Conservation (phyloP, 35 echinoderm and acorn worm genomes). For the Lytechinus variegatus region DNA sequence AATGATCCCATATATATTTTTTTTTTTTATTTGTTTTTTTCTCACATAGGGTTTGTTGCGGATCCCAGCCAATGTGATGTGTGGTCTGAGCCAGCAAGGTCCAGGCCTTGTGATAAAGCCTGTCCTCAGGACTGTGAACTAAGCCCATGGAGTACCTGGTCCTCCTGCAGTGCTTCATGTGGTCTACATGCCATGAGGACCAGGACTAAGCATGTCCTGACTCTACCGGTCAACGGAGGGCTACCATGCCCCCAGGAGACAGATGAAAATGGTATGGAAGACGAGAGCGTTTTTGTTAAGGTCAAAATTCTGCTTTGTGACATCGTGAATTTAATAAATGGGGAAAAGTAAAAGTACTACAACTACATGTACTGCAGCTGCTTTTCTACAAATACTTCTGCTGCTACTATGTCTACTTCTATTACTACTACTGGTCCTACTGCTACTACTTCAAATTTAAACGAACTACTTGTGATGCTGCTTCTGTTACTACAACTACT, state of each 20-base stretch:
- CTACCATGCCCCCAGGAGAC: constrained; percentile 67
- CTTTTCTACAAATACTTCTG: no score
- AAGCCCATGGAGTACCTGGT: constrained; percentile 77
- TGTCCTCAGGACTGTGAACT: constrained; percentile 90
- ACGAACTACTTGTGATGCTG: no score
- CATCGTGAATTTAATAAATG: no score
- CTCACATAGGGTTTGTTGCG: constrained; percentile 56
- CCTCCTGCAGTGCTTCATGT: constrained; percentile 83
- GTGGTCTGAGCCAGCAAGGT: constrained; percentile 46
- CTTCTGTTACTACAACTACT: no score
- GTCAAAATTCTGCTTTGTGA: no score
- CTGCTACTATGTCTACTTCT: no score
- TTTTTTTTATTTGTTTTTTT: background rate
- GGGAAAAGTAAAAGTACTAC: no score
- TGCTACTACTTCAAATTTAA: no score
- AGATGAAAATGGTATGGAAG: constrained; percentile 64
- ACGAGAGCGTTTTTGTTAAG: no score
- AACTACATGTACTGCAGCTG: no score
- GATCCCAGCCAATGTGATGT: constrained; percentile 65
- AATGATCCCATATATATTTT: no score
- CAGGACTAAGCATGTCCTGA: constrained; percentile 62
- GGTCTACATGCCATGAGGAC: constrained; percentile 64
- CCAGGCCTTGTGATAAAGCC: constrained; percentile 66
- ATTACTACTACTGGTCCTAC: no score
- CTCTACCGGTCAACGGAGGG: constrained; percentile 69